These are phyloP conservation scores for Anticlea derivata DNA, from an alignment of 2,888 invertebrate species.

Conservation along the genomic window DNA sequence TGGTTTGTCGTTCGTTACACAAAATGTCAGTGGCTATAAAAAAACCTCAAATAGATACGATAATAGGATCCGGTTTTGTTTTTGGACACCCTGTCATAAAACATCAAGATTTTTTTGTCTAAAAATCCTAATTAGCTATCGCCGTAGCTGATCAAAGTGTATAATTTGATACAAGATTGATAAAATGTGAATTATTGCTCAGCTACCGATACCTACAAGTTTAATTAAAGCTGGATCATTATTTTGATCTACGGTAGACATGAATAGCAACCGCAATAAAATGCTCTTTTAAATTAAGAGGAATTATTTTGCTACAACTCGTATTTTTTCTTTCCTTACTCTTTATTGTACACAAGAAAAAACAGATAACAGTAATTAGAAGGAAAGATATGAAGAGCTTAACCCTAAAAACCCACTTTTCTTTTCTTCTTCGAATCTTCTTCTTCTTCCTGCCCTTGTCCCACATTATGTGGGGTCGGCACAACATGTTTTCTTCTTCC, in stretches of 20 bases:
- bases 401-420: too few species aligned
- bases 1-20: conserved; percentile 18
- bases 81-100: conserved; percentile 24
- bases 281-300: too few species aligned
- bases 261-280: not conserved
- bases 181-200: conserved; percentile 4
- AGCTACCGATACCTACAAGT: not conserved
- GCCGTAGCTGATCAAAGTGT: conserved; percentile 13
- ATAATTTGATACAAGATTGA: conserved; percentile 14
- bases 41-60: conserved; percentile 14
- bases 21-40: conserved; percentile 32
- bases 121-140: not conserved
- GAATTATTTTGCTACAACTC: too few species aligned
- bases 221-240: not conserved
- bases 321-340: too few species aligned
- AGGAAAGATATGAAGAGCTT: too few species aligned
- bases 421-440: too few species aligned
- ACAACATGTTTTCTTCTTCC: too few species aligned
- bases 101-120: conserved; percentile 7
- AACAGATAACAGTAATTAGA: too few species aligned
- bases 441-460: too few species aligned
- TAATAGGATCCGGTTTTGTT: conserved; percentile 32
- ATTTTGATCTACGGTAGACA: not conserved
- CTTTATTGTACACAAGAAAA: too few species aligned
- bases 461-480: too few species aligned